Conservation (phyloP, 2,113 vertebrate species). For the Mandrillus leucophaeus region DNA sequence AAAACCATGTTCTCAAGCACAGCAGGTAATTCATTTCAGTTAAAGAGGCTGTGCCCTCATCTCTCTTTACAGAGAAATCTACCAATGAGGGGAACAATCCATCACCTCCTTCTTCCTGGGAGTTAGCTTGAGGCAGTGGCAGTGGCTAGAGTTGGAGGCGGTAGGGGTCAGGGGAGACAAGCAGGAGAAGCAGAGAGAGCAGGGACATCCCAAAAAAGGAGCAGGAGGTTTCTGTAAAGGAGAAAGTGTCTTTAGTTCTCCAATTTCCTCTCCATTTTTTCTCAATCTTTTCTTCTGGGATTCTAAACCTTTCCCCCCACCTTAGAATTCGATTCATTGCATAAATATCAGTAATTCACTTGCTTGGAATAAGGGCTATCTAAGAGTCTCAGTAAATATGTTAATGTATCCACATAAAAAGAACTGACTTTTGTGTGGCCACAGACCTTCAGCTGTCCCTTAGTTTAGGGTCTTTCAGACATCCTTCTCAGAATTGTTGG, state of each 20-base stretch:
- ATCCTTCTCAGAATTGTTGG: neutral
- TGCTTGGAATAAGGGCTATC: neutral
- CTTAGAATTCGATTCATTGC: neutral
- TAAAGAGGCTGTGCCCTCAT: neutral
- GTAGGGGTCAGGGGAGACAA: neutral
- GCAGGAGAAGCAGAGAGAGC: neutral
- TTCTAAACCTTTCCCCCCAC: too few relatives aligned
- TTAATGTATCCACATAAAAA: neutral
- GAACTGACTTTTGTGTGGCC: neutral
- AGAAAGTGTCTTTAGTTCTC: neutral
- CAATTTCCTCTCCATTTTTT: neutral
- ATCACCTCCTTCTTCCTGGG: neutral
- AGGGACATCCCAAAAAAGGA: neutral
- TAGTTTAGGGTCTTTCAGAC: neutral
- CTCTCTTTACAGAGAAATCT: neutral
- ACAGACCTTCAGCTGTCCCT: neutral
- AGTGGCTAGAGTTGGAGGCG: neutral
- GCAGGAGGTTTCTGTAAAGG: neutral
- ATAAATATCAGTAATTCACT: neutral
- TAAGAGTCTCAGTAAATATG: neutral
- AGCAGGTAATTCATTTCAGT: neutral
- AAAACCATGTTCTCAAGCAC: accelerated
- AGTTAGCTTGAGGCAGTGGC: neutral
- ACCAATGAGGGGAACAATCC: neutral
- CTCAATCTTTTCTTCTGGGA: neutral